Base-by-base conservation (phyloP, 2,888 invertebrate species). In the Alloscopus bannaensis region DNA sequence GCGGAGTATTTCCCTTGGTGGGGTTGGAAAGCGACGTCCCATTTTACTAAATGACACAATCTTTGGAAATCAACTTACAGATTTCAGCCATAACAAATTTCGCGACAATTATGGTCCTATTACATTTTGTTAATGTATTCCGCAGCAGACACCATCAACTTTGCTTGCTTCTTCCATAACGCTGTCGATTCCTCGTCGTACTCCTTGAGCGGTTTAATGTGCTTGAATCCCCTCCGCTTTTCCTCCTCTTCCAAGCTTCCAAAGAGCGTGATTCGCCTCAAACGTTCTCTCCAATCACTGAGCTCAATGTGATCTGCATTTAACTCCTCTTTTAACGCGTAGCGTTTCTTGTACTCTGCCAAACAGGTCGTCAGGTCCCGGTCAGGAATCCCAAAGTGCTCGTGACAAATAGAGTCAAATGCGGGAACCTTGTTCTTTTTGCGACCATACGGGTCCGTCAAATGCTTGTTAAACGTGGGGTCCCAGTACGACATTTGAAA, bases 401-500 rank as follows among this genome's bases (percentile, higher is more conserved):
- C 55, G 11, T 73, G 60, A 60, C 80, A 80, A 6, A 80, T 68
- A 0, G 80, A 57, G 3, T 80, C 80, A 42, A 64, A 62, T 0
- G 80, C 80, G 1, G 73, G 73, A 1, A 47, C 28, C 29, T 69
- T 73, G 4, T 68, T 68, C 20, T 68, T 50, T 22, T 22, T 26
- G 20, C 72, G 60, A 20, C 62, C 24, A 45, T 64, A 80, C 1
- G 73, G 72, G 20, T 73, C 80, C 11, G 31, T 3, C 2, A 73
- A 22, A 64, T 45, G 28, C 20, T 80, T 80, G 24, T 47, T 59
- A 11, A 26, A 29, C 8, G 55, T 68, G n/a, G 80, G 73, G 28
- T 80, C 70, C 75, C 75, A 80, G 20, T 75, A 75, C 4, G 57
- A 31, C 3, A 26, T 65, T 40, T 80, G 75, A 26, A 80, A 80